Conservation (phyloP, 2,888 invertebrate species). For the Volucella inanis region DNA sequence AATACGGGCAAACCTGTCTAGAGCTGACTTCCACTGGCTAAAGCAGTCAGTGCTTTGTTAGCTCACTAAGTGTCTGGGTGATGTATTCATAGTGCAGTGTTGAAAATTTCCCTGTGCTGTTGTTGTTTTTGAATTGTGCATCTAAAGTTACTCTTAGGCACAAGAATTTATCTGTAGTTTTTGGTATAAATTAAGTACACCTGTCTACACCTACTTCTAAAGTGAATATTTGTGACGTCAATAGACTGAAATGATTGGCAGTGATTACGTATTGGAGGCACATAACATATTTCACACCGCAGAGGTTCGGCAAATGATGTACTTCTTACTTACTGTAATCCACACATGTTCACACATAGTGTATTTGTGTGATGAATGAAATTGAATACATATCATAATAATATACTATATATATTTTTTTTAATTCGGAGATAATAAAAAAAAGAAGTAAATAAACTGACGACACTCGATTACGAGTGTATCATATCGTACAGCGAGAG, state of each 20-base stretch:
- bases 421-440: constrained; percentile 22
- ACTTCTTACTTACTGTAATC: constrained; percentile 11
- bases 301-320: constrained; percentile 85
- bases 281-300: constrained; percentile 95
- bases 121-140: constrained; percentile 31
- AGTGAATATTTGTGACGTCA: constrained; percentile 65
- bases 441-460: constrained; percentile 51
- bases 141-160: constrained; percentile 16
- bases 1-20: constrained; percentile 1
- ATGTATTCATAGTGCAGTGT: constrained; percentile 28
- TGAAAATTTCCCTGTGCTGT: constrained; percentile 16
- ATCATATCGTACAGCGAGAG: background rate
- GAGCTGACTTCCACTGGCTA: constrained; percentile 24
- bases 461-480: background rate
- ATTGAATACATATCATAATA: constrained; percentile 41
- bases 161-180: constrained; percentile 2
- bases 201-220: constrained; percentile 60
- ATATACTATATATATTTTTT: constrained; percentile 31
- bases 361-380: constrained; percentile 22
- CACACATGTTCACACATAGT: background rate
- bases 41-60: constrained; percentile 64
- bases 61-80: constrained; percentile 62
- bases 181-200: constrained; percentile 29
- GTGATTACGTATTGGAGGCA: constrained; percentile 93
- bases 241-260: constrained; percentile 87